Evolutionary conservation across 2,888 invertebrate genomes (phyloP), one percentile per base, ranked within the genome.

Genomic region (Eubasilissa splendida): DNA sequence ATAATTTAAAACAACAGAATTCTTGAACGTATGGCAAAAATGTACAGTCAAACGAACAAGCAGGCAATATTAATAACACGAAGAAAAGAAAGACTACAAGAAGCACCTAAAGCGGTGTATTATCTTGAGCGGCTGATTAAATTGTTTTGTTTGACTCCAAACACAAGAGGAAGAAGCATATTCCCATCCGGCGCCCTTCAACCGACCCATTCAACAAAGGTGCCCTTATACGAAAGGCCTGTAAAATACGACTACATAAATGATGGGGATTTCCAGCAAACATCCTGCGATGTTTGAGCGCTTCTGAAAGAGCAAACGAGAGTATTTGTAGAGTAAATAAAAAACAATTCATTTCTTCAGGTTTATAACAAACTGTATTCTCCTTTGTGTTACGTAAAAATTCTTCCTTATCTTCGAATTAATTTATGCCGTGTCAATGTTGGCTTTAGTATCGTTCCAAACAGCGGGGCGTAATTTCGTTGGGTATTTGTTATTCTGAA

Each of bases 301-400:
- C 77, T 73, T 59, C 63, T 71, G 59, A 60, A 52, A 60, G 56
- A 50, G 59, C 42, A 52, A 79, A 79, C 79, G 42, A 11, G 56
- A 74, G 54, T 79, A 75, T 79, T 79, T 79, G 79, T 50, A 53
- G 33, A 60, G 71, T 68, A 80, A 76, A 76, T 80, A 80, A 9
- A 14, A 42, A 22, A 70, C 22, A 53, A 54, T 70, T 70, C 53
- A 22, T 68, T 70, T 70, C 54, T 54, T 53, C 22, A 22, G 70
- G 70, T 31, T 14, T 42, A 7, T 42, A 5, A 14, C 53, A 33
- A 53, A 53, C 54, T 22, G 22, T 54, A 31, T 54, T 70, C 70
- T 42, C 70, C 53, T 70, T n/a, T 33, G 70, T 42, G 53, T 31
- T 60, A n/a, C 76, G 53, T 14, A 42, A 42, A 58, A 74, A 63